Conservation (phyloP, 2,797 vertebrate species). For the Oreochromis grahami region DNA sequence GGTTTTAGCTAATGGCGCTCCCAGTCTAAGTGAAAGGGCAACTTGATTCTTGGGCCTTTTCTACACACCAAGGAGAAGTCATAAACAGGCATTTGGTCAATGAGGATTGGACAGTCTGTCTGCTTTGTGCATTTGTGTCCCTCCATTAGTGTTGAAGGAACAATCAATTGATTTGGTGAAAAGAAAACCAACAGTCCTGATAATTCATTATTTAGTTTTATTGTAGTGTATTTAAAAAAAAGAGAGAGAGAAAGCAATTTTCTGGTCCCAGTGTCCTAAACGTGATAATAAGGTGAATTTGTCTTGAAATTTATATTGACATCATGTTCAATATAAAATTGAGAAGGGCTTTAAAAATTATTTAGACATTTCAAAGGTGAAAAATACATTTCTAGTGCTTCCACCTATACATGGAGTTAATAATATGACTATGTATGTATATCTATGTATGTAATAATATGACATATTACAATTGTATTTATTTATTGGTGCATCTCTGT, state of each 20-base stretch:
- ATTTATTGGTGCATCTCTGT: background rate
- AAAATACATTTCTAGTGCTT: background rate
- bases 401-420: background rate
- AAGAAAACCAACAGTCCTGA: background rate
- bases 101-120: conserved; percentile 37
- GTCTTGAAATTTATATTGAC: background rate
- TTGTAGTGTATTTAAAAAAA: background rate
- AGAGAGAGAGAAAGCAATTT: background rate
- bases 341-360: background rate
- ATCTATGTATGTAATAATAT: too few species aligned
- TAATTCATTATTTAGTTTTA: background rate
- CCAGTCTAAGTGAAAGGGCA: conserved; percentile 70
- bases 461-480: background rate
- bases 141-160: conserved; percentile 23
- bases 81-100: conserved; percentile 62
- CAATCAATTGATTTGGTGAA: conserved; percentile 13
- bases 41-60: conserved; percentile 69
- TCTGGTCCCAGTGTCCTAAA: background rate
- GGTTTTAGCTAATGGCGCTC: conserved; percentile 76
- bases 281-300: background rate
- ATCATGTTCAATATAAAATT: background rate
- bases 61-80: conserved; percentile 34
- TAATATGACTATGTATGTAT: background rate
- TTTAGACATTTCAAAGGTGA: background rate
- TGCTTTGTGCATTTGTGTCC: conserved; percentile 49